A percentile compares a stretch with the other conserved stretches of the same genome.
phyloP scores from a whole-genome alignment of 2,113 vertebrate genomes.

The Brachyhypopomus gauderio region DNA sequence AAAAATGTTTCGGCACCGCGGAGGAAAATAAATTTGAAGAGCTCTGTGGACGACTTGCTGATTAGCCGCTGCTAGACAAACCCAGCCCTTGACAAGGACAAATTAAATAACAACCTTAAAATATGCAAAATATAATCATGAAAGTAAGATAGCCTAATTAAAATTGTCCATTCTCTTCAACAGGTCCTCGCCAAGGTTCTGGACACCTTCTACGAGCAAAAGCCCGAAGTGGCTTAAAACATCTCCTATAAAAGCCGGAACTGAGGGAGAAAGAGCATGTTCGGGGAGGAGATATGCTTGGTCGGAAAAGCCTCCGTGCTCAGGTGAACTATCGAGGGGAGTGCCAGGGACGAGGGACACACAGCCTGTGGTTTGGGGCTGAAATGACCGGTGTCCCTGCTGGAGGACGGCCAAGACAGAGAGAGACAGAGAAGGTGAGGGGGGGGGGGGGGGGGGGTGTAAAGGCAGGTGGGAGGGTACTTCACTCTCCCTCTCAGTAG shows the following conservation, averaged over 20 bases:
- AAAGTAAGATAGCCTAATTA: slow-evolving; percentile 50
- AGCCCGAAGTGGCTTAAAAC: slow-evolving; percentile 12
- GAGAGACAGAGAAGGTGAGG: slow-evolving; percentile 3
- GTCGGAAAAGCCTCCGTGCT: neutral
- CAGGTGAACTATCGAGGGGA: neutral
- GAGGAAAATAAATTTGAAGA: slow-evolving; percentile 52
- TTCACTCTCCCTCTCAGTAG: slow-evolving; percentile 42
- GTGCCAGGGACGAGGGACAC: neutral
- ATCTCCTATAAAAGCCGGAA: slow-evolving; percentile 24
- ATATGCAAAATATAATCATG: slow-evolving; percentile 55
- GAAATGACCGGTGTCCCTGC: neutral
- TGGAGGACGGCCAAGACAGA: slow-evolving; percentile 24
- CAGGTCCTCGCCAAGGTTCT: slow-evolving; percentile 7
- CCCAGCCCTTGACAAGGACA: slow-evolving; percentile 55
- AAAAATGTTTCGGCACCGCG: slow-evolving; percentile 55
- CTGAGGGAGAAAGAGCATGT: neutral
- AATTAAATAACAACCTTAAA: slow-evolving; percentile 60
- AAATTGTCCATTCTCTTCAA: slow-evolving; percentile 39
- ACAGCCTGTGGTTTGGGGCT: slow-evolving; percentile 1
- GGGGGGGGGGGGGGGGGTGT: slow-evolving; percentile 1
- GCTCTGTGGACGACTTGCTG: slow-evolving; percentile 48
- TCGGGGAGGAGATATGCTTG: neutral
- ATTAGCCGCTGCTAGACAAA: slow-evolving; percentile 51
- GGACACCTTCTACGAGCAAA: slow-evolving; percentile 24
- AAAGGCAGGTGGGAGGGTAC: slow-evolving; percentile 9